A percentile compares a stretch with the other conserved stretches of the same genome.
These are phyloP conservation scores for Anthopleura sola DNA, from an alignment of 64 coral and sea anemone genomes.

Conservation along the genomic window DNA sequence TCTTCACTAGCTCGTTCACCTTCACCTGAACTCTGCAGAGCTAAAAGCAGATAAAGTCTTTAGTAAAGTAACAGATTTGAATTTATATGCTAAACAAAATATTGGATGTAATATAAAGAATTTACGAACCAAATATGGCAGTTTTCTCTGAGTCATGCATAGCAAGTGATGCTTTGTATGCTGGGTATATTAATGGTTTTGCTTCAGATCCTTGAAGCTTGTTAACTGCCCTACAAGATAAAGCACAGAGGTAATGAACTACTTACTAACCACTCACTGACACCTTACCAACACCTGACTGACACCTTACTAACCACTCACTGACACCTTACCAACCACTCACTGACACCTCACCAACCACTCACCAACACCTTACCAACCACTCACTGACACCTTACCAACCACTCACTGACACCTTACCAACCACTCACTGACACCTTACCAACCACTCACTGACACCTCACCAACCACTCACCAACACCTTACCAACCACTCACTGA, in stretches of 20 bases:
- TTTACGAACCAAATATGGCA: slow-evolving; percentile 71
- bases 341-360: too few species aligned
- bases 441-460: too few species aligned
- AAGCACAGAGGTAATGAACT: background rate
- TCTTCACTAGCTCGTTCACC: background rate
- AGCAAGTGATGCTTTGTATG: slow-evolving; percentile 38
- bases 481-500: too few species aligned
- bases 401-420: too few species aligned
- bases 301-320: too few species aligned
- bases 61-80: background rate
- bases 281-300: too few species aligned
- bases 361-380: too few species aligned
- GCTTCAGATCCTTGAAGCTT: background rate
- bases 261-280: background rate
- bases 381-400: too few species aligned
- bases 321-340: too few species aligned
- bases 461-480: too few species aligned
- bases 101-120: background rate
- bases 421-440: too few species aligned
- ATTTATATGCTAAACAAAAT: background rate
- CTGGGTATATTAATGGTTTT: background rate
- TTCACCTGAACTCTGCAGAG: background rate
- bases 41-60: background rate
- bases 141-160: slow-evolving; percentile 81
- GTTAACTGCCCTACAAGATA: slow-evolving; percentile 5